Conservation (phyloP, 2,888 invertebrate species). For the Zaprionus bogoriensis region DNA sequence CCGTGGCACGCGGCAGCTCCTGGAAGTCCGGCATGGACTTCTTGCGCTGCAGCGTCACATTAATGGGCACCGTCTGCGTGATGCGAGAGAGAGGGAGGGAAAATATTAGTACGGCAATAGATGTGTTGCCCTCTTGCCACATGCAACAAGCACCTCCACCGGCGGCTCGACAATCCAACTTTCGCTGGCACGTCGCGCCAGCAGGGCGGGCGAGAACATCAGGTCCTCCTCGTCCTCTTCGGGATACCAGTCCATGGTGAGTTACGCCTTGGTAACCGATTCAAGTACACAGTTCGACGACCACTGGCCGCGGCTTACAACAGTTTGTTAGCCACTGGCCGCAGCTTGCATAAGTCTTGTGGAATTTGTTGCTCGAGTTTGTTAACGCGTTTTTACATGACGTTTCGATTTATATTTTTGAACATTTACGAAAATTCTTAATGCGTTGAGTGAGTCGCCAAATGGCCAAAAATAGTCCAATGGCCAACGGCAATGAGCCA, state of each 20-base stretch:
- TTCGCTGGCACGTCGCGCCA: slow-evolving; percentile 93
- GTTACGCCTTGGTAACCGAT: background rate
- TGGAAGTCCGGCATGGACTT: slow-evolving; percentile 98
- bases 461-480: slow-evolving; percentile 71
- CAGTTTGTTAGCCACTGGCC: slow-evolving; percentile 11
- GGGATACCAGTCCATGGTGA: slow-evolving; percentile 89
- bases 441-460: slow-evolving; percentile 13
- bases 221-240: slow-evolving; percentile 93
- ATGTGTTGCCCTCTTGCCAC: background rate
- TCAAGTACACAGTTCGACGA: slow-evolving; percentile 1
- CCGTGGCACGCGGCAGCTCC: slow-evolving; percentile 90
- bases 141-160: slow-evolving; percentile 86
- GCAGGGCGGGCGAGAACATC: slow-evolving; percentile 93
- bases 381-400: slow-evolving; percentile 71
- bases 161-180: slow-evolving; percentile 95
- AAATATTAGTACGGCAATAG: slow-evolving; percentile 10
- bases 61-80: slow-evolving; percentile 89
- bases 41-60: slow-evolving; percentile 93
- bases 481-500: slow-evolving; percentile 67
- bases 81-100: slow-evolving; percentile 5
- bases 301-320: slow-evolving; percentile 40
- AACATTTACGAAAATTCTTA: slow-evolving; percentile 22
- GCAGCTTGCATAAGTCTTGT: slow-evolving; percentile 55
- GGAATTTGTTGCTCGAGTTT: slow-evolving; percentile 50
- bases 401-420: slow-evolving; percentile 37